Evolutionary conservation across 1,140 invertebrate species (phyloP), one percentile per base, ranked within the genome.

Genomic region (Rhopalosiphum maidis): DNA sequence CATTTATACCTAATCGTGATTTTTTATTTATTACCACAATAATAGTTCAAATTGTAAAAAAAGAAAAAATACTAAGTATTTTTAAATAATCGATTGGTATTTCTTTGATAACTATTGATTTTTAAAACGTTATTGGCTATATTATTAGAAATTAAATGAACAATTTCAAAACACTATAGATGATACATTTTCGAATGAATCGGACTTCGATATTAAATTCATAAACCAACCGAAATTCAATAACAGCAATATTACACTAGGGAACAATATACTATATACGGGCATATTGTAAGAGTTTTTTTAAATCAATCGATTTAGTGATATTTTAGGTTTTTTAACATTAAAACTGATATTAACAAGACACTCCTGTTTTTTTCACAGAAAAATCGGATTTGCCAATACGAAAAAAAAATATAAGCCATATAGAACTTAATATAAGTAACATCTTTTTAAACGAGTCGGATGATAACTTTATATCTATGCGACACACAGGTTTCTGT

Each of bases 211-310:
- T 89, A 54, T 35, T 18, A 89, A 51, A 37, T 54, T 54, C 46
- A 30, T 35, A 51, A 37, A 89, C 48, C 48, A 54, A 54, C 87
- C 9, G 21, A 51, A 89, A 89, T 89, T 37, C 87, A 89, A 89
- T 89, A 89, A 89, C 6, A 54, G 54, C 48, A 89, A 54, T 89
- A 89, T 89, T 89, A 54, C 87, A 54, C 87, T 35, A 54, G 87
- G 48, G 46, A 54, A 89, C 48, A 54, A 89, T 89, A 89, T 18
- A n/a, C 60, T n/a, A 18, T 88, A 22, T 35, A 18, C 18, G 23
- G 5, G 23, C 43, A 43, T 51, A 35, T 54, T 54, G 48, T 89
- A 37, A 89, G 54, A 89, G 87, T 37, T 54, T 89, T 88, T 35
- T 89, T 35, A n/a, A 37, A 35, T 25, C 87, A 37, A 35, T 4